phyloP scores from a whole-genome alignment of 2,888 invertebrate species.

The Drosophila sordidapex region DNA sequence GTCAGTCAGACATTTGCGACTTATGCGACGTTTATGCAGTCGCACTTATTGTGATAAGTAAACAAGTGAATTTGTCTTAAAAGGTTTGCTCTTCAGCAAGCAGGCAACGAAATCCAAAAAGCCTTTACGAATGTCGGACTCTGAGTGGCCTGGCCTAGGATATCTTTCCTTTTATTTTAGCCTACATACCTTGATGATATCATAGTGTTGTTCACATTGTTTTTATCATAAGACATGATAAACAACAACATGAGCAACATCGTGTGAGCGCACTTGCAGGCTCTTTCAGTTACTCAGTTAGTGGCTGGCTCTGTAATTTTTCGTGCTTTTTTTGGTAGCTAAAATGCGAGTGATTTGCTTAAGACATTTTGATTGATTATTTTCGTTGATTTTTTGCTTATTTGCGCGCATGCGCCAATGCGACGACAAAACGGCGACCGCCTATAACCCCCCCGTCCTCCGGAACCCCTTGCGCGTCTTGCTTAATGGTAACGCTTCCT shows the following conservation, averaged over 20 bases:
- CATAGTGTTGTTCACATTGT: too few relatives aligned
- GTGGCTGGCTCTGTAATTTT: constrained; percentile 51
- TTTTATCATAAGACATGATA: not conserved
- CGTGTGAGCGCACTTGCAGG: constrained; percentile 30
- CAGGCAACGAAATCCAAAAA: not conserved
- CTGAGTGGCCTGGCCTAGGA: not conserved
- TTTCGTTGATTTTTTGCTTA: constrained; percentile 36
- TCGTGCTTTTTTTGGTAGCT: constrained; percentile 62
- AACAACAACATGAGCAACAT: not conserved
- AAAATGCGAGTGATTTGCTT: constrained; percentile 78
- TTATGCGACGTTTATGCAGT: constrained; percentile 36
- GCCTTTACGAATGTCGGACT: not conserved
- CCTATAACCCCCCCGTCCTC: not conserved
- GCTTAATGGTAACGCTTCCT: constrained; percentile 43
- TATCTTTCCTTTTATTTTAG: not conserved
- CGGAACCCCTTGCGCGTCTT: not conserved
- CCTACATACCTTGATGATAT: not conserved
- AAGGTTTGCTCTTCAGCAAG: not conserved
- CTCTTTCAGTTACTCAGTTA: constrained; percentile 41
- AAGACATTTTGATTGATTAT: constrained; percentile 81
- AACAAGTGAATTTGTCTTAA: not conserved
- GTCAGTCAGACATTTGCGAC: constrained; percentile 23
- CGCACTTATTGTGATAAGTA: constrained; percentile 8
- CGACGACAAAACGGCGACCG: constrained; percentile 62
- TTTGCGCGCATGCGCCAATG: constrained; percentile 61